Evolutionary conservation across 2,113 vertebrate genomes (phyloP).

Genomic region (Helogale parvula): DNA sequence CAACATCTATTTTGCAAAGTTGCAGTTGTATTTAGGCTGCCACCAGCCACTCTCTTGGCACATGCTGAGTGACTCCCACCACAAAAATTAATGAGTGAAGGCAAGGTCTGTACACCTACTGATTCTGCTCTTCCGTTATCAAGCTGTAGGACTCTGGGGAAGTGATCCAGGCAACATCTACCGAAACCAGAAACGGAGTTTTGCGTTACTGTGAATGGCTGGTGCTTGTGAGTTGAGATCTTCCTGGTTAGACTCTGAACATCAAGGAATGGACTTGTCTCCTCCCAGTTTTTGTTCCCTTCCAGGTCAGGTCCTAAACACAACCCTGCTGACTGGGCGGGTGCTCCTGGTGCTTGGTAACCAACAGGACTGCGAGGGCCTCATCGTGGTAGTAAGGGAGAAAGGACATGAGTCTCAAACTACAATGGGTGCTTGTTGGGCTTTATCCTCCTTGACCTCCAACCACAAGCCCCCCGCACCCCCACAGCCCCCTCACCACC

Average conservation of each 20-base stretch:
- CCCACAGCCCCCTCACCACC: no score
- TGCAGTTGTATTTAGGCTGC: slow-evolving; percentile 67
- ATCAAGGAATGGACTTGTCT: background rate
- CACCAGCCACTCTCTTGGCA: slow-evolving; percentile 73
- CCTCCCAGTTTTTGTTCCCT: accelerated
- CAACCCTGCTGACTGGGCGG: background rate
- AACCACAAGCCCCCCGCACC: background rate
- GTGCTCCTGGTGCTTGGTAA: no score
- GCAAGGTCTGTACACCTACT: slow-evolving; percentile 58
- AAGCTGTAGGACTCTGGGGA: background rate
- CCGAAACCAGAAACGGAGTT: background rate
- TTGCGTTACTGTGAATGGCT: background rate
- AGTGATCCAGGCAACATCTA: background rate
- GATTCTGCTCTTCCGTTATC: background rate
- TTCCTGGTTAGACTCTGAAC: background rate
- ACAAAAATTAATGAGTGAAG: slow-evolving; percentile 61
- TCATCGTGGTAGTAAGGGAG: accelerated
- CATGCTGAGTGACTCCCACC: slow-evolving; percentile 68
- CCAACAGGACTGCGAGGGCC: background rate
- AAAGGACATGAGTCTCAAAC: accelerated
- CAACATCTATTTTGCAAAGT: slow-evolving; percentile 64
- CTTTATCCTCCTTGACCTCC: background rate
- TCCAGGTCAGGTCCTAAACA: background rate
- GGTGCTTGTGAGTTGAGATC: background rate
- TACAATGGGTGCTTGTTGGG: background rate